Evolutionary conservation across 2,113 vertebrate genomes (phyloP).

Genomic region (Microcebus murinus): DNA sequence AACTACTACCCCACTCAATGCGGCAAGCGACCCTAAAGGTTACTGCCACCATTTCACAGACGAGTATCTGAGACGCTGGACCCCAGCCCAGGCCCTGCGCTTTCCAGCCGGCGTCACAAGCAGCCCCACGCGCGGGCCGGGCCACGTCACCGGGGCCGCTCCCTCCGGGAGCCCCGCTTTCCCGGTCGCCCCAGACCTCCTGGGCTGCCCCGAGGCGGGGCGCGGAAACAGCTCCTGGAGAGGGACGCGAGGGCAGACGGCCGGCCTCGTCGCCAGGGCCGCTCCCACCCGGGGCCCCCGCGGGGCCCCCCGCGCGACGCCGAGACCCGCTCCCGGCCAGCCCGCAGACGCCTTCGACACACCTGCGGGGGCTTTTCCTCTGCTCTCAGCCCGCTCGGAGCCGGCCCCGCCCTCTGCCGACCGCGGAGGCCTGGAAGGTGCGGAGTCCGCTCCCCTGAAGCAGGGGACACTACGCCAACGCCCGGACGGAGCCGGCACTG

Average conservation of each 20-base stretch:
- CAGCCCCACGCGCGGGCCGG: not conserved
- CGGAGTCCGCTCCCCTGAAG: accelerated
- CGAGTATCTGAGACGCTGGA: not conserved
- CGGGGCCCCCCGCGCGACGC: not conserved
- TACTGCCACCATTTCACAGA: not conserved
- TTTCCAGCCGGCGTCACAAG: not conserved
- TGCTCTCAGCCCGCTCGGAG: accelerated
- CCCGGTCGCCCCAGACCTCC: not conserved
- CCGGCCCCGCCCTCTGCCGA: not conserved
- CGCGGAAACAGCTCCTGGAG: not conserved
- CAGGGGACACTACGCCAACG: not conserved
- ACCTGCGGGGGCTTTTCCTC: not conserved
- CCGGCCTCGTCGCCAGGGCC: not conserved
- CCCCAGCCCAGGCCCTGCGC: accelerated
- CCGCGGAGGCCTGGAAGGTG: accelerated
- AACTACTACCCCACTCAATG: not conserved
- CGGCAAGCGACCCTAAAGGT: not conserved
- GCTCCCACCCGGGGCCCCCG: not conserved
- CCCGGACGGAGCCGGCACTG: accelerated
- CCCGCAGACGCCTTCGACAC: not conserved
- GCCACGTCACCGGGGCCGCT: not conserved
- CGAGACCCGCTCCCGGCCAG: not conserved
- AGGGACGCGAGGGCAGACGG: accelerated
- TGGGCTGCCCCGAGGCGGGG: not conserved
- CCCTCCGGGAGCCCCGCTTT: accelerated